phyloP scores from a whole-genome alignment of 1,140 invertebrate species.

The Scylla paramamosain region DNA sequence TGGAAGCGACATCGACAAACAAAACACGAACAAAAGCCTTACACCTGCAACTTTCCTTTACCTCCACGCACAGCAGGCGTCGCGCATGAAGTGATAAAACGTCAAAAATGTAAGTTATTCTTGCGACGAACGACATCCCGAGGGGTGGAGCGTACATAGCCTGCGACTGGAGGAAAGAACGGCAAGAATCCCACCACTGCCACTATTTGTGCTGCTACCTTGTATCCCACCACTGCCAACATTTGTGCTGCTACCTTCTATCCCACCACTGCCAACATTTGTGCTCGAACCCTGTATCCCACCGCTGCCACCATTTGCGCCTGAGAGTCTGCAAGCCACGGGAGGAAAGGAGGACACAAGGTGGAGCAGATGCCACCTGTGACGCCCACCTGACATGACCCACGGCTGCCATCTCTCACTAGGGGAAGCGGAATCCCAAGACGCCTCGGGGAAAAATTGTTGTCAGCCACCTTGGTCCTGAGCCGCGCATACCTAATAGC shows the following conservation, averaged over 20 bases:
- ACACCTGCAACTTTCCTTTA: background rate
- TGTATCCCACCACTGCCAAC: background rate
- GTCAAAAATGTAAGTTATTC: slow-evolving; percentile 2
- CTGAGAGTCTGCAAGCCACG: background rate
- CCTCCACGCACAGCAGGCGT: background rate
- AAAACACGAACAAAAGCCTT: background rate
- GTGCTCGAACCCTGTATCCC: no score
- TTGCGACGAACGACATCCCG: background rate
- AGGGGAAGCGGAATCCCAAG: background rate
- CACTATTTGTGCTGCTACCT: background rate
- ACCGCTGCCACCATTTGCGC: no score
- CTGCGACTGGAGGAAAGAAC: background rate
- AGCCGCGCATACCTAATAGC: background rate
- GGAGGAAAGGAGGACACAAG: background rate
- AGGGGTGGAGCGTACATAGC: background rate
- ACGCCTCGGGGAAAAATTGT: background rate
- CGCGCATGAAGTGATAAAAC: background rate
- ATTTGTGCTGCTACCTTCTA: no score
- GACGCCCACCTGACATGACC: background rate
- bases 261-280: no score
- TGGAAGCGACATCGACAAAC: no score
- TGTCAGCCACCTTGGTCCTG: background rate
- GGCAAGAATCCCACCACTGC: background rate
- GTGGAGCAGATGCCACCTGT: background rate
- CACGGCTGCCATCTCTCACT: background rate